Conservation (phyloP, 2,113 vertebrate species). For the Pterophyllum scalare region DNA sequence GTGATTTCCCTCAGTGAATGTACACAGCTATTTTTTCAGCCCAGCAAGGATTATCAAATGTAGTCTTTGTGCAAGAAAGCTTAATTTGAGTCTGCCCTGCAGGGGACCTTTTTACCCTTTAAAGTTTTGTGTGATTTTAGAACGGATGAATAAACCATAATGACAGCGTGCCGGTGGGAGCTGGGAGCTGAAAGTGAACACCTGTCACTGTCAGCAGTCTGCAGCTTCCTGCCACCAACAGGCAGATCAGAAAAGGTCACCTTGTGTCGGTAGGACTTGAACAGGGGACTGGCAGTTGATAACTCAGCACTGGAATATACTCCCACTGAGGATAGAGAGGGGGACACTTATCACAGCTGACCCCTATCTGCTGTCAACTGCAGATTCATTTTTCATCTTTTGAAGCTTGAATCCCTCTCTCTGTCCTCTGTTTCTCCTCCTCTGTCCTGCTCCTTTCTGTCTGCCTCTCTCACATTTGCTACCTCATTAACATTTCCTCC, state of each 20-base stretch:
- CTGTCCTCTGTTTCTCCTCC: conserved; percentile 46
- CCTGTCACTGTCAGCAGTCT: conserved; percentile 71
- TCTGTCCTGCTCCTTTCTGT: background rate
- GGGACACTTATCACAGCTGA: conserved; percentile 56
- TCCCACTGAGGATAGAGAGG: conserved; percentile 53
- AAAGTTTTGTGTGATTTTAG: conserved; percentile 38
- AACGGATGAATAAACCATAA: conserved; percentile 70
- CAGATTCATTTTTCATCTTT: conserved; percentile 56
- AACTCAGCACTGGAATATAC: conserved; percentile 60
- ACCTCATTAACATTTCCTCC: background rate
- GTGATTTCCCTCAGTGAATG: conserved; percentile 22
- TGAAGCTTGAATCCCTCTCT: conserved; percentile 13
- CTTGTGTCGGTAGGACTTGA: conserved; percentile 62
- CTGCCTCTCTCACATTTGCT: background rate
- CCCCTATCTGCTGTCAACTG: conserved; percentile 54
- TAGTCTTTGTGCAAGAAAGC: conserved; percentile 1
- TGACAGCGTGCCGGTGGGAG: conserved; percentile 44
- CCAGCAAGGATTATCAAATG: background rate
- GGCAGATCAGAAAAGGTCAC: conserved; percentile 65
- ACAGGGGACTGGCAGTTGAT: conserved; percentile 50
- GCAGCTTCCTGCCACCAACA: conserved; percentile 28
- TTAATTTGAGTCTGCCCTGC: conserved; percentile 32
- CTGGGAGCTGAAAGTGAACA: conserved; percentile 61
- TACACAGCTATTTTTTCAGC: conserved; percentile 1
- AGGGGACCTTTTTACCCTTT: conserved; percentile 42